Evolutionary conservation across 2,888 invertebrate species (phyloP).

Genomic region (Nephrotoma flavescens): DNA sequence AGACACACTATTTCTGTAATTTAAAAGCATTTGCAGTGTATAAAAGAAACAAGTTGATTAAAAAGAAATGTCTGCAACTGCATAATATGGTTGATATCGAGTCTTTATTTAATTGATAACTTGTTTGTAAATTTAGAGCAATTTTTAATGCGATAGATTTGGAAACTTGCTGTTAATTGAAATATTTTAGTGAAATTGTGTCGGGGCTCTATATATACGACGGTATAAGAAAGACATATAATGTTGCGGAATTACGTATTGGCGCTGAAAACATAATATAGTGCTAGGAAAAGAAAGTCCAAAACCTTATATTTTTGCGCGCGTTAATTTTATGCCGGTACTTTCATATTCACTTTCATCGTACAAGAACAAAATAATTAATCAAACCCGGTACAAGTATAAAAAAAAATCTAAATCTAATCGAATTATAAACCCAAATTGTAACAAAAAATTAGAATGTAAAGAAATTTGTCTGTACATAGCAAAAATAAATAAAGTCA

Average conservation of each 20-base stretch:
- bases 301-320: not conserved
- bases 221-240: not conserved
- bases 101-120: not conserved
- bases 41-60: not conserved
- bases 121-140: not conserved
- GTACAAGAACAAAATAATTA: not conserved
- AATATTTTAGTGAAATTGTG: not conserved
- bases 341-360: not conserved
- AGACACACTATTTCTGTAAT: not conserved
- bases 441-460: not conserved
- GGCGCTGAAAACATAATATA: not conserved
- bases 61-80: not conserved
- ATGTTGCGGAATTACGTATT: not conserved
- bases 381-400: not conserved
- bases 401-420: not conserved
- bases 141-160: not conserved
- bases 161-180: not conserved
- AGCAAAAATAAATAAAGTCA: not conserved
- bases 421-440: not conserved
- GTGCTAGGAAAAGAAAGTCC: not conserved
- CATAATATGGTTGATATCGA: not conserved
- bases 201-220: not conserved
- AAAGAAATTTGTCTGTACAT: not conserved
- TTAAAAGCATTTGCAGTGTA: not conserved
- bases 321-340: not conserved